phyloP scores from a whole-genome alignment of 2,888 invertebrate species.

The Amiota communis region DNA sequence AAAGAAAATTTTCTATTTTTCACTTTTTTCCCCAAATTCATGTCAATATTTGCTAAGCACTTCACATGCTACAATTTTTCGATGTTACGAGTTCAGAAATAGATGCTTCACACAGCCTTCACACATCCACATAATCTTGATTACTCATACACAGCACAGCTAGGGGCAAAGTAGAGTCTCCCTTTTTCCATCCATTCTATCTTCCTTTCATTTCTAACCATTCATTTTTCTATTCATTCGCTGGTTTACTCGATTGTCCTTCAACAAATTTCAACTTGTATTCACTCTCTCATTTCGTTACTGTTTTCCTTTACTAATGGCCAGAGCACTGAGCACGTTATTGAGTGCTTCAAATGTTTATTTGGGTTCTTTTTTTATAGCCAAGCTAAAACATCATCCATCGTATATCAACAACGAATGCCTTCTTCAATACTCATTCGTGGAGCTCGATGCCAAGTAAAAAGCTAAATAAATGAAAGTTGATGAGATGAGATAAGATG shows the following conservation, averaged over 20 bases:
- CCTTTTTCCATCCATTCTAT: too few relatives aligned
- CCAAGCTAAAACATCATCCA: not conserved
- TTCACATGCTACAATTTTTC: not conserved
- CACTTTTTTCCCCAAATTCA: not conserved
- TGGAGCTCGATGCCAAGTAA: not conserved
- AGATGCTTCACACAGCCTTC: not conserved
- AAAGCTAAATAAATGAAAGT: not conserved
- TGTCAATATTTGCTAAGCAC: conserved; percentile 19
- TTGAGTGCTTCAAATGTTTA: not conserved
- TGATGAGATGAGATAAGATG: too few relatives aligned
- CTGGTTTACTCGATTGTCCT: too few relatives aligned
- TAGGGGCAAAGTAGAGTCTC: too few relatives aligned
- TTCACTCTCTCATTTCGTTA: not conserved
- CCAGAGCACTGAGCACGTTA: not conserved
- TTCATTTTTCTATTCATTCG: too few relatives aligned
- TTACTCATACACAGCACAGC: not conserved
- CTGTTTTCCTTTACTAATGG: not conserved
- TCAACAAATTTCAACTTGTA: too few relatives aligned
- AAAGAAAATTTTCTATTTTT: not conserved
- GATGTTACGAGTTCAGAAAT: too few relatives aligned
- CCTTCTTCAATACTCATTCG: not conserved
- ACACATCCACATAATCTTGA: not conserved
- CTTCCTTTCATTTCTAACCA: too few relatives aligned
- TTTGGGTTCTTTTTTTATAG: not conserved
- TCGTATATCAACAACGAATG: conserved; percentile 5